Evolutionary conservation across 2,797 vertebrate species (phyloP), one percentile per base, ranked within the genome.

Genomic region (Pseudocheirus occidentalis): DNA sequence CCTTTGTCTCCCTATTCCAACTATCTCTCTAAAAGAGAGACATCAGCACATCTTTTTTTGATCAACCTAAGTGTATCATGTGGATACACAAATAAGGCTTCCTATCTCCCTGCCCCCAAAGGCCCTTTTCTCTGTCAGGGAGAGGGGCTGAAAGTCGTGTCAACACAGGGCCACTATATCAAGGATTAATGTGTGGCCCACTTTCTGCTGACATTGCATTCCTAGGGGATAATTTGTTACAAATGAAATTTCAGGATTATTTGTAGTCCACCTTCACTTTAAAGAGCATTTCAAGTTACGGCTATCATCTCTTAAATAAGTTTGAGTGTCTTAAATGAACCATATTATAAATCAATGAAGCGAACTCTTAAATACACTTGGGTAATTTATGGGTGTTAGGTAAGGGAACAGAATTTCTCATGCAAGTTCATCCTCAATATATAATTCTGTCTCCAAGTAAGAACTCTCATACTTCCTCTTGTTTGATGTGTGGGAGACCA

Each of bases 241-340:
- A 57, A 3, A 53, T 27, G 54, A 95, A 94, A 95, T 90, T 50
- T 40, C 94, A 58, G 93, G 94, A 53, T 96, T 93, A 96, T 97
- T 92, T 97, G 96, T 53, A 52, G 91, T n/a, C 96, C 55, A 87
- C 92, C 94, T 92, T 96, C 93, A 1, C 90, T 89, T 58, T 50
- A 95, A 66, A 62, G 90, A 55, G 66, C 11, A 24, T 89, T 93
- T n/a, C 92, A 58, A 87, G 94, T 95, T 73, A 91, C 46, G 7
- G 29, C 94, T 95, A 94, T 94, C 95, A 62, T 73, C 92, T 40
- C 94, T 40, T 95, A 97, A 91, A 93, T 92, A 94, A 96, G 95
- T 92, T 95, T 91, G 94, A 90, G 57, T 97, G 96, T 97, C 92
- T 95, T 95, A 97, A 96, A 97, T 95, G 97, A 95, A 55, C 90